Evolutionary conservation across 2,888 invertebrate genomes (phyloP).

Genomic region (Bursaphelenchus okinawaensis): DNA sequence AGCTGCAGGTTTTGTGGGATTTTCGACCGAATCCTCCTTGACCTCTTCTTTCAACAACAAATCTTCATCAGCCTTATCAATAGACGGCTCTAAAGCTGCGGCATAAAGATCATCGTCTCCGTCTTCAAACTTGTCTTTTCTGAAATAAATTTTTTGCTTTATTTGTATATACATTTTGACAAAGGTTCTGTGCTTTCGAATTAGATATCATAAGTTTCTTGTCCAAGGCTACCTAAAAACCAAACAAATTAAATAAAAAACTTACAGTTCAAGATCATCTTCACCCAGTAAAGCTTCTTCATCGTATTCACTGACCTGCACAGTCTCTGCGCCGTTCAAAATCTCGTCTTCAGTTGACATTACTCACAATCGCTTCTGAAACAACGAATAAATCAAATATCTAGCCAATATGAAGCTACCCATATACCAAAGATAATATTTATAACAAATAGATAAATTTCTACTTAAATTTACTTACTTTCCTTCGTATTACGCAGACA

Average conservation of each 20-base stretch:
- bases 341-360: conserved; percentile 8
- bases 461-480: not conserved
- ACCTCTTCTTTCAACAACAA: conserved; percentile 12
- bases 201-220: too few species aligned
- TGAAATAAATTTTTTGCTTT: too few species aligned
- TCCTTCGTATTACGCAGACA: too few species aligned
- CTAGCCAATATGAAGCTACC: too few species aligned
- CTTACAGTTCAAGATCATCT: conserved; percentile 21
- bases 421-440: too few species aligned
- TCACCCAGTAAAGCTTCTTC: conserved; percentile 26
- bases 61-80: conserved; percentile 29
- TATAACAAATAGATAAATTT: too few species aligned
- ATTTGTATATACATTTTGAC: too few species aligned
- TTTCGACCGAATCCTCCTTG: not conserved
- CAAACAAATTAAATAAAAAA: conserved; percentile 1
- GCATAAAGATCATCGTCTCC: conserved; percentile 49
- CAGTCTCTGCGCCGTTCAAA: conserved; percentile 22
- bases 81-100: conserved; percentile 48
- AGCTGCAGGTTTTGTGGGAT: not conserved
- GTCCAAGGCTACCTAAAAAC: conserved; percentile 2
- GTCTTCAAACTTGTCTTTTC: conserved; percentile 21
- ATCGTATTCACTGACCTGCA: conserved; percentile 22
- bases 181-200: too few species aligned
- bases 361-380: too few species aligned
- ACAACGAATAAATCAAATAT: too few species aligned